Conservation (phyloP, 2,797 vertebrate genomes). For the Sebastes ruberrimus region DNA sequence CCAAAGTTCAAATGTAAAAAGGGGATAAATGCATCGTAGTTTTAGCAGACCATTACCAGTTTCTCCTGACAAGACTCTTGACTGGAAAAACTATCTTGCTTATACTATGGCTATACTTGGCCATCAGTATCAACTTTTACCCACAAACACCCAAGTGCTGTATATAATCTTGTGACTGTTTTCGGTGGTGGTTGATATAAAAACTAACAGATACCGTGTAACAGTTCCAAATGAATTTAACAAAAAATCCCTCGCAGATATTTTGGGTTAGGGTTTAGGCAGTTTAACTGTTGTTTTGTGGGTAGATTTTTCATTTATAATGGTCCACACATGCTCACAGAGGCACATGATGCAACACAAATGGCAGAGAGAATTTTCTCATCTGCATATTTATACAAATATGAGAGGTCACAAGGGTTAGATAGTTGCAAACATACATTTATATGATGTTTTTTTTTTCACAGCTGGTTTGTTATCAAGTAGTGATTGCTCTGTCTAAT, state of each 20-base stretch:
- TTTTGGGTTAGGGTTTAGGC: not conserved
- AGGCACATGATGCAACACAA: not conserved
- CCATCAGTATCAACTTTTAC: not conserved
- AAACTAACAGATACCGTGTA: not conserved
- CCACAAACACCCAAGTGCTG: not conserved
- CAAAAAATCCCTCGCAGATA: not conserved
- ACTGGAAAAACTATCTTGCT: not conserved
- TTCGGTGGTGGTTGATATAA: not conserved
- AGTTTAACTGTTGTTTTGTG: not conserved
- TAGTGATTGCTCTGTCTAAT: slow-evolving; percentile 26
- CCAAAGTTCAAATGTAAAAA: not conserved
- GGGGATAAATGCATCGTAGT: too few relatives aligned
- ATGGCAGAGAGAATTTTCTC: not conserved
- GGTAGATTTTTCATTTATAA: not conserved
- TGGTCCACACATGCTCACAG: not conserved
- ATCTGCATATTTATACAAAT: slow-evolving; percentile 22
- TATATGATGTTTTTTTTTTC: not conserved
- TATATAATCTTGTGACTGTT: not conserved
- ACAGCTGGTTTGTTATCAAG: slow-evolving; percentile 15
- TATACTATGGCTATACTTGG: not conserved
- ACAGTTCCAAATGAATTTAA: not conserved
- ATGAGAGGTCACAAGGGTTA: slow-evolving; percentile 9
- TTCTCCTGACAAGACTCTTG: not conserved
- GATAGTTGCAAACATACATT: not conserved
- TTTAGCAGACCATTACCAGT: not conserved